Percentiles rank a stretch among this genome's conserved stretches.
phyloP scores from a whole-genome alignment of 1,140 invertebrate genomes.

The Macrostomum lignano region DNA sequence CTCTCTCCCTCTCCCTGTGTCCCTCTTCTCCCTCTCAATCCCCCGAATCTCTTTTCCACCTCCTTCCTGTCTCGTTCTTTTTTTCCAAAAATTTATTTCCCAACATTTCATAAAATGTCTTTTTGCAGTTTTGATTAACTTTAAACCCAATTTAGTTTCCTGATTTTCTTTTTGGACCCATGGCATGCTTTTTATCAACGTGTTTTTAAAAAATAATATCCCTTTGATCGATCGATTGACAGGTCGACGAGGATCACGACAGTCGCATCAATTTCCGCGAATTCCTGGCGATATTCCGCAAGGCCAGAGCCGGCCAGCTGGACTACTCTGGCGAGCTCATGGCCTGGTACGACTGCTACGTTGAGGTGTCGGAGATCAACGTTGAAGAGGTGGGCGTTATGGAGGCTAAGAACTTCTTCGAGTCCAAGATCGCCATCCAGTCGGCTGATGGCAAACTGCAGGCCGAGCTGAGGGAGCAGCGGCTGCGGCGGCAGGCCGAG shows the following conservation, averaged over 20 bases:
- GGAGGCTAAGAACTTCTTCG: slow-evolving; percentile 48
- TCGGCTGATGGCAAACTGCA: slow-evolving; percentile 50
- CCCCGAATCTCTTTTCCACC: too few species aligned
- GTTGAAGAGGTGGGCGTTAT: slow-evolving; percentile 59
- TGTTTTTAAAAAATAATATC: too few species aligned
- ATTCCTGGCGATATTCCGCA: slow-evolving; percentile 57
- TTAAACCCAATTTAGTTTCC: too few species aligned
- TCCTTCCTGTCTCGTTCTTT: too few species aligned
- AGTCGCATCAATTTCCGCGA: slow-evolving; percentile 64
- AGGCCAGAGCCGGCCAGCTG: slow-evolving; percentile 52
- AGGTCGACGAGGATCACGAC: slow-evolving; percentile 66
- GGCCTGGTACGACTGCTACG: slow-evolving; percentile 44
- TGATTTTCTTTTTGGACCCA: too few species aligned
- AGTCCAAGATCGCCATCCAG: slow-evolving; percentile 44
- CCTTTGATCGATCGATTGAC: too few species aligned
- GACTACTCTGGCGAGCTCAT: slow-evolving; percentile 35
- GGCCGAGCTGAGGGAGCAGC: slow-evolving; percentile 52
- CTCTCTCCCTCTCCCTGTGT: too few species aligned
- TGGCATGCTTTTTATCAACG: too few species aligned
- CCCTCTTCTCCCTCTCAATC: too few species aligned
- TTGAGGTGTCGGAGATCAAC: slow-evolving; percentile 51
- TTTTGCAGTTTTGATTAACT: too few species aligned
- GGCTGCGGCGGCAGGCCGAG: slow-evolving; percentile 44
- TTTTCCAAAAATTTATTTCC: too few species aligned
- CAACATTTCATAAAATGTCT: too few species aligned